phyloP scores from a whole-genome alignment of 2,888 invertebrate genomes.

The Acanthoscelides obtectus region DNA sequence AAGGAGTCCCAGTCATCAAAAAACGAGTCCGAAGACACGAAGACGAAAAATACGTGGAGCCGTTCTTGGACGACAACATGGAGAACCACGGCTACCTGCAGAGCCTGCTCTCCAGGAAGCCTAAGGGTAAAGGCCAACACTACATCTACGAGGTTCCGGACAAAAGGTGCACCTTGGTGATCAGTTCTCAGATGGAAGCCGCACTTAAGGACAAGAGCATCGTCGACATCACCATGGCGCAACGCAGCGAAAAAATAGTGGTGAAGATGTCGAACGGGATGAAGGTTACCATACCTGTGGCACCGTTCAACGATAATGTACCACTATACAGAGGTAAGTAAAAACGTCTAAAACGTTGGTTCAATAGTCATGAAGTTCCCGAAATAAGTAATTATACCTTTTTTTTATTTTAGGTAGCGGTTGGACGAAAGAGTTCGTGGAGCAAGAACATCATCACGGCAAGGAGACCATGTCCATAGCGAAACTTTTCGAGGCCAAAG shows the following conservation, averaged over 20 bases:
- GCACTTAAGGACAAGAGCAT: conserved; percentile 73
- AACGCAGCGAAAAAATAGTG: conserved; percentile 67
- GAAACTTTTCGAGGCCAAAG: conserved; percentile 55
- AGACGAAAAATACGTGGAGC: conserved; percentile 38
- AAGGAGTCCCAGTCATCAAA: conserved; percentile 38
- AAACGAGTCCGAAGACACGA: conserved; percentile 37
- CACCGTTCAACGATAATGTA: conserved; percentile 35
- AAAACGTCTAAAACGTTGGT: too few species aligned
- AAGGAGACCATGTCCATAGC: conserved; percentile 51
- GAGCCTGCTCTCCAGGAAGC: conserved; percentile 53
- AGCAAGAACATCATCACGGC: conserved; percentile 44
- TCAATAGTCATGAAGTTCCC: too few species aligned
- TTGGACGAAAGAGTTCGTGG: conserved; percentile 52
- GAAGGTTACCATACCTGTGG: conserved; percentile 61
- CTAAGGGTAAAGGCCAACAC: conserved; percentile 50
- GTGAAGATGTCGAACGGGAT: conserved; percentile 65
- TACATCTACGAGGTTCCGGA: conserved; percentile 72
- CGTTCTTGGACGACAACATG: conserved; percentile 42
- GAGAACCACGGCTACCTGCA: conserved; percentile 36
- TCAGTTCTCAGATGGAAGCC: conserved; percentile 67
- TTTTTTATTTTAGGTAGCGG: conserved; percentile 34
- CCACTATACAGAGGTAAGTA: conserved; percentile 33
- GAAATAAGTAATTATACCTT: too few species aligned
- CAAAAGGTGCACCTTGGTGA: conserved; percentile 65
- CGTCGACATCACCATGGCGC: conserved; percentile 69